Evolutionary conservation across 2,797 vertebrate species (phyloP), one percentile per base, ranked within the genome.

Genomic region (Typhlichthys subterraneus): DNA sequence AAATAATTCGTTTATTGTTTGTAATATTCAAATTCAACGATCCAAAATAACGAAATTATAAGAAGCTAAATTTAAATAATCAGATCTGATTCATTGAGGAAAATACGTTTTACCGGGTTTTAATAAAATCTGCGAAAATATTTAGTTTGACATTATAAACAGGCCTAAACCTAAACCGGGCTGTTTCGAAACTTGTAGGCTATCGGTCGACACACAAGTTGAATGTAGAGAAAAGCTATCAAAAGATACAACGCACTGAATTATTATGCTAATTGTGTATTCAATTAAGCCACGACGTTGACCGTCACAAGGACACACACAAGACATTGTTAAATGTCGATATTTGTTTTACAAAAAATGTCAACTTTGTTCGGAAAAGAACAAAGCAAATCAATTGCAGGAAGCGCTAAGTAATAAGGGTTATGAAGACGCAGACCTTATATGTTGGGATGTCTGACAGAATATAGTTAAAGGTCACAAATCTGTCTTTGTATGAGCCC

Each of bases 381-480:
- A 17, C 15, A 17, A 17, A 17, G 15, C 57, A 83, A 81, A 72
- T 85, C 63, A 78, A 75, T 64, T 13, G 78, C 67, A 81, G 78
- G 75, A 84, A 87, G 73, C 63, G 29, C 55, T 63, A 48, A 75
- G 57, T 63, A 75, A 74, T 76, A 74, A 76, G 67, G 75, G 58
- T 59, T 61, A 81, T 55, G 59, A 70, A 76, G 80, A 83, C 68
- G 46, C 31, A 50, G 23, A 33, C 45, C 47, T 45, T 13, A 45
- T 1, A 80, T 65, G 72, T 71, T 69, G 55, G 49, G 78, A 75
- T 47, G 65, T 63, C 82, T 73, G 77, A 58, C 72, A 38, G 53
- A 82, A 75, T 75, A 71, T 67, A 66, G 65, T 52, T 57, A 59
- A 50, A 73, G 70, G 73, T 81, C 81, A 74, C 81, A 81, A 80